phyloP scores from a whole-genome alignment of 2,113 vertebrate species.

The Ptyas mucosa region DNA sequence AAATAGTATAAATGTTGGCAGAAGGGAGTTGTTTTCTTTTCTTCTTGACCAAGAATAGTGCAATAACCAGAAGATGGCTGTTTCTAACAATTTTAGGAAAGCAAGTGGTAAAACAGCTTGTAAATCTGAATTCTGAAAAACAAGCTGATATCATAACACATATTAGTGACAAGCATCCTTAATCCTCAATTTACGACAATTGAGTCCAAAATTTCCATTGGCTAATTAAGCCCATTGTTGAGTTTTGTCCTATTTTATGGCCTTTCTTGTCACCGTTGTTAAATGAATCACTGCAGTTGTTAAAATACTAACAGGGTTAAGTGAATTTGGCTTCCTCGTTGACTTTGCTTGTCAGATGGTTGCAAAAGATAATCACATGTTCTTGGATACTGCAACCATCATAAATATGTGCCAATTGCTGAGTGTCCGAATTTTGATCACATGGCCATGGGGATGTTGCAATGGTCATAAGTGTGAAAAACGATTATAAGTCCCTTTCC shows the following conservation, averaged over 20 bases:
- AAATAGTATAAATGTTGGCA: conserved; percentile 9
- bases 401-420: background rate
- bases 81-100: conserved; percentile 17
- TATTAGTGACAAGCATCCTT: conserved; percentile 41
- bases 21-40: background rate
- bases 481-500: background rate
- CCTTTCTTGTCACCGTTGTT: too few relatives aligned
- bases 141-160: conserved; percentile 12
- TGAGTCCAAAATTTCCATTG: too few relatives aligned
- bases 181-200: background rate
- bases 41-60: conserved; percentile 9
- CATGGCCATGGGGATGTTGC: background rate
- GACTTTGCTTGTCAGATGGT: too few relatives aligned
- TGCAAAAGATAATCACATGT: background rate
- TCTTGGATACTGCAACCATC: background rate
- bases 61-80: background rate
- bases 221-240: too few relatives aligned
- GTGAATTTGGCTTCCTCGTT: background rate
- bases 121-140: conserved; percentile 32
- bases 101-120: conserved; percentile 27
- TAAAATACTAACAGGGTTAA: background rate
- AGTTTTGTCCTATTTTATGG: too few relatives aligned
- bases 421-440: background rate
- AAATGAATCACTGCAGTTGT: too few relatives aligned
- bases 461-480: background rate